phyloP scores from a whole-genome alignment of 2,888 invertebrate species.

The Sympetrum striolatum region DNA sequence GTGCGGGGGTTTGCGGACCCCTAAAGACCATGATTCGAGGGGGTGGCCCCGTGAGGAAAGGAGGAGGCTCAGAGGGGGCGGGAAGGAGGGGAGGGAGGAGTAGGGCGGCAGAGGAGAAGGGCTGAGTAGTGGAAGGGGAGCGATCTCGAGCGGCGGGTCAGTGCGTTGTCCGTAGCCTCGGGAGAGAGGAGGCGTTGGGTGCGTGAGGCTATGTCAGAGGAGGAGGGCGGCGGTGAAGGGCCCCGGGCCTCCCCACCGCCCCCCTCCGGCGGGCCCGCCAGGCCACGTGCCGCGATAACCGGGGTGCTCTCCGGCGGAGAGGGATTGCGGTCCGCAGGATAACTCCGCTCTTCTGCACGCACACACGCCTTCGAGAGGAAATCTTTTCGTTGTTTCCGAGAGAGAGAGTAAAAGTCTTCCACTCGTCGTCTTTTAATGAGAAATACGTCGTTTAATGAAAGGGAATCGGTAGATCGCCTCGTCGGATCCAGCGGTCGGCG shows the following conservation, averaged over 20 bases:
- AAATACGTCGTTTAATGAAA: not conserved
- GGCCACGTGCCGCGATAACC: not conserved
- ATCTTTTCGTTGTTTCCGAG: not conserved
- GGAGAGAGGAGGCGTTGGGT: not conserved
- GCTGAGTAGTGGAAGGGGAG: not conserved
- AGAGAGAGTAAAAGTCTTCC: not conserved
- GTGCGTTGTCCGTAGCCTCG: constrained; percentile 20
- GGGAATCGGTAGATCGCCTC: not conserved
- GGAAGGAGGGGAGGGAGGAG: not conserved
- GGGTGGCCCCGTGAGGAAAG: not conserved
- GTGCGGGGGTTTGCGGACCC: constrained; percentile 2
- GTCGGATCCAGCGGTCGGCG: not conserved
- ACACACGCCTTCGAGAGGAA: not conserved
- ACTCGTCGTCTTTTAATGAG: not conserved
- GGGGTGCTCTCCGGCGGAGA: not conserved
- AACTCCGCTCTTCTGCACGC: not conserved
- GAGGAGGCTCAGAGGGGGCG: not conserved
- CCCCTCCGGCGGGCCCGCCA: constrained; percentile 20
- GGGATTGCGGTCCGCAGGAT: not conserved
- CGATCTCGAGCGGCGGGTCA: not conserved
- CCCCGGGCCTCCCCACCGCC: constrained; percentile 22
- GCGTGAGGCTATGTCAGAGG: not conserved
- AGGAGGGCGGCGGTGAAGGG: constrained; percentile 21
- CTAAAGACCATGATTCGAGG: constrained; percentile 22
- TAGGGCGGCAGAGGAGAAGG: constrained; percentile 1